Evolutionary conservation across 92 coral and sea anemone species (phyloP).

Genomic region (Muricea muricata): DNA sequence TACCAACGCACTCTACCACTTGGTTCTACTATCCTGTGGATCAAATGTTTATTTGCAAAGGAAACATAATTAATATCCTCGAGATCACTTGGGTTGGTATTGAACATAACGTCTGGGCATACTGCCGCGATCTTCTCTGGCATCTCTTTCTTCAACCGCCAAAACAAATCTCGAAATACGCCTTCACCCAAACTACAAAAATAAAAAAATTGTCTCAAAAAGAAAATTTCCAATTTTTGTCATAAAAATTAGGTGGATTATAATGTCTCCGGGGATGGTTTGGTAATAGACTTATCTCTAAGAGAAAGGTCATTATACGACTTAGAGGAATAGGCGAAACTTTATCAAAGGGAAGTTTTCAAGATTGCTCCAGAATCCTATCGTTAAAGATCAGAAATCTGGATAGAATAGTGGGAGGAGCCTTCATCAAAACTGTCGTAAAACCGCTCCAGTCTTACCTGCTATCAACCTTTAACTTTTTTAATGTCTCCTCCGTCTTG

Average conservation of each 20-base stretch:
- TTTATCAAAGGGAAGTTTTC: too few species aligned
- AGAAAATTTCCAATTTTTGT: too few species aligned
- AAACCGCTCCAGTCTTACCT: too few species aligned
- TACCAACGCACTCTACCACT: constrained; percentile 25
- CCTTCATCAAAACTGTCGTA: too few species aligned
- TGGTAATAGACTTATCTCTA: too few species aligned
- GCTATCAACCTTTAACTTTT: constrained; percentile 68
- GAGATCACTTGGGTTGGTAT: constrained; percentile 61
- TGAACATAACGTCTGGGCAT: constrained; percentile 96
- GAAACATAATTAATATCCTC: constrained; percentile 48
- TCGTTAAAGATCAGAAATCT: too few species aligned
- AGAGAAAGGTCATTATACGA: too few species aligned
- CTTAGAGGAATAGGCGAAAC: too few species aligned
- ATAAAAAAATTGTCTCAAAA: not conserved
- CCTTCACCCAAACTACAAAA: constrained; percentile 71
- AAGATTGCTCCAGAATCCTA: too few species aligned
- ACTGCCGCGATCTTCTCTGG: constrained; percentile 65
- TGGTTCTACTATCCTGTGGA: constrained; percentile 3
- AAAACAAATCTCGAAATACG: constrained; percentile 82
- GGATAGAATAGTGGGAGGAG: too few species aligned
- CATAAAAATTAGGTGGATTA: too few species aligned
- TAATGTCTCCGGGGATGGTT: too few species aligned
- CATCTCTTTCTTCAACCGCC: constrained; percentile 71
- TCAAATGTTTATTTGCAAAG: constrained; percentile 25
- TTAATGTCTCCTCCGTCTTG: constrained; percentile 72